Evolutionary conservation across 2,113 vertebrate species (phyloP).

Genomic region (Laticauda colubrina): DNA sequence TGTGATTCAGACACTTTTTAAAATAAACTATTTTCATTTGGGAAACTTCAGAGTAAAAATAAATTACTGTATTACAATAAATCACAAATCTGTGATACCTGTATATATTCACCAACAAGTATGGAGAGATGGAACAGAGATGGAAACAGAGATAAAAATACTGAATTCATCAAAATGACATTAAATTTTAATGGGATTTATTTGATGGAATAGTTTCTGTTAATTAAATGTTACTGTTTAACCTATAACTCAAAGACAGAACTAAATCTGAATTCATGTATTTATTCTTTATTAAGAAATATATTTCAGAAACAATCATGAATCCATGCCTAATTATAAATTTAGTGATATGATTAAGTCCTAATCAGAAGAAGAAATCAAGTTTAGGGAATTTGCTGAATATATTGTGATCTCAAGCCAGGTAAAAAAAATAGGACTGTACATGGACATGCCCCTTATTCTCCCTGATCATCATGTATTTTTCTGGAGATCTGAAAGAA

Average conservation of each 20-base stretch:
- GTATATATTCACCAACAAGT: not conserved
- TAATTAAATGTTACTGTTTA: not conserved
- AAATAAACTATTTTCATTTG: not conserved
- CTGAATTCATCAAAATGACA: not conserved
- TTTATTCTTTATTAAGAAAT: not conserved
- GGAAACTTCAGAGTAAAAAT: not conserved
- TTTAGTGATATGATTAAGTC: not conserved
- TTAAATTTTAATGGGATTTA: not conserved
- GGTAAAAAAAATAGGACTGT: not conserved
- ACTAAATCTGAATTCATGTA: not conserved
- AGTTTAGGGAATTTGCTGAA: not conserved
- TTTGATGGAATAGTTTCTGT: not conserved
- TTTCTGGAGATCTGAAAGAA: not conserved
- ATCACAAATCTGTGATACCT: not conserved
- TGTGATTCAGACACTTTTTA: not conserved
- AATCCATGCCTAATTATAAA: not conserved
- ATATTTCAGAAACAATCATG: not conserved
- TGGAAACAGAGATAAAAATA: not conserved
- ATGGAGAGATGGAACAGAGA: not conserved
- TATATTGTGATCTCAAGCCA: not conserved
- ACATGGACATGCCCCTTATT: not conserved
- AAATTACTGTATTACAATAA: not conserved
- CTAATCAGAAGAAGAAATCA: not conserved
- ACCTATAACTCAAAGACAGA: not conserved
- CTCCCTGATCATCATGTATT: not conserved